A percentile compares a stretch with the other conserved stretches of the same genome.
These are phyloP conservation scores for Clanis bilineata DNA, from an alignment of 2,888 invertebrate genomes.

Conservation along the genomic window DNA sequence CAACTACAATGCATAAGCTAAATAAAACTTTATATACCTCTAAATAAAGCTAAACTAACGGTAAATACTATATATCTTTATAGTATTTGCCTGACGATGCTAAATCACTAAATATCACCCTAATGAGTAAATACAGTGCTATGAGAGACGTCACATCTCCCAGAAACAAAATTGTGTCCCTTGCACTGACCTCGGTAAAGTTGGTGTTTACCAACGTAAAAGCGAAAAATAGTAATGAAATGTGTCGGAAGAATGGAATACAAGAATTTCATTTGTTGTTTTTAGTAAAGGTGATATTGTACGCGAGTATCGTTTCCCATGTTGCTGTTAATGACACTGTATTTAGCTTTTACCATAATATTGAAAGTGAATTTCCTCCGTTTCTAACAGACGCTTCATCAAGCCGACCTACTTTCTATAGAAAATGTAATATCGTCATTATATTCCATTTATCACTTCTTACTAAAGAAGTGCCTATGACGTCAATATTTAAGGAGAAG, in stretches of 20 bases:
- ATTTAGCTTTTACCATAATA: slow-evolving; percentile 40
- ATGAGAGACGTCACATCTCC: too few relatives aligned
- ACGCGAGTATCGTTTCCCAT: slow-evolving; percentile 27
- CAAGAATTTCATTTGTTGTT: background rate
- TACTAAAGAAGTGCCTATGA: slow-evolving; percentile 4
- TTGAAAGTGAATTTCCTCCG: slow-evolving; percentile 50
- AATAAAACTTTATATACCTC: too few relatives aligned
- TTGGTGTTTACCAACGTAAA: too few relatives aligned
- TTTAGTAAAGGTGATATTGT: background rate
- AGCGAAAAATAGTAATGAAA: background rate
- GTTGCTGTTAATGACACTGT: slow-evolving; percentile 17
- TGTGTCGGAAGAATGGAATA: background rate
- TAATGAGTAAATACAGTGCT: too few relatives aligned
- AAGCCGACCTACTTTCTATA: slow-evolving; percentile 58
- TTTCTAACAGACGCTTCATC: slow-evolving; percentile 53
- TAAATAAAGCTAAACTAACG: too few relatives aligned
- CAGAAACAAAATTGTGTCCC: too few relatives aligned
- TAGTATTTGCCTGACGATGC: too few relatives aligned
- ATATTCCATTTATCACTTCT: slow-evolving; percentile 26
- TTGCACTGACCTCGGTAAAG: too few relatives aligned
- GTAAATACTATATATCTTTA: too few relatives aligned
- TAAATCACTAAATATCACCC: too few relatives aligned
- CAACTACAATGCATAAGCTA: too few relatives aligned
- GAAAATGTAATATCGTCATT: slow-evolving; percentile 50
- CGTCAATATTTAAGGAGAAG: background rate